Evolutionary conservation across 2,888 invertebrate species (phyloP), one percentile per base, ranked within the genome.

Genomic region (Phasia obesa): DNA sequence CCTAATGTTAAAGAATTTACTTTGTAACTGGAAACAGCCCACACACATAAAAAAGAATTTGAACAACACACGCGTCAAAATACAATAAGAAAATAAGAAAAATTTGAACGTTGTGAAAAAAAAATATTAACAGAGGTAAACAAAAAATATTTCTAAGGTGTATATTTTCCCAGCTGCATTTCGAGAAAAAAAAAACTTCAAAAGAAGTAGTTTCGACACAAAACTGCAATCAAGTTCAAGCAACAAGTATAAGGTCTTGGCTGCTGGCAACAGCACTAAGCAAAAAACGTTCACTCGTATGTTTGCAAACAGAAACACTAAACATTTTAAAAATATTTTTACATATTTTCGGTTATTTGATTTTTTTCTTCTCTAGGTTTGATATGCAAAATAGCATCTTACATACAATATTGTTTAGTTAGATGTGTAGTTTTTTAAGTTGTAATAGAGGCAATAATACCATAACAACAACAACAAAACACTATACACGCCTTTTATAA

Each of bases 191-290:
- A 55, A 47, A 65, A 15, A 64, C 64, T 64, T 62, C 55, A 53
- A 69, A 77, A 69, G 76, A 77, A n/a, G 60, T 70, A 70, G 69
- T 70, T 77, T 77, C 69, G 69, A 77, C 60, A 70, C 53, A 70
- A 79, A 53, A 44, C 67, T 60, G 60, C 67, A 60, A 55, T 83
- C 83, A 83, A 83, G 79, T 83, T 83, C 83, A 83, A 79, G 71
- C 75, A 53, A 19, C 83, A 83, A 83, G 67, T 79, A 67, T 65
- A 79, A 83, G 83, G 83, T 83, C 83, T 79, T 74, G 57, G 69
- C 60, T 74, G 82, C 49, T 77, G 53, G 55, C 59, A 78, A 42
- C 17, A 67, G 17, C 76, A 35, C 31, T 17, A 25, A 53, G 55
- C 60, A 67, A 55, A 35, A 31, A 31, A 31, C 1, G 7, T 5